Conservation (phyloP, 1,140 invertebrate species). For the Muscidifurax raptorellus region DNA sequence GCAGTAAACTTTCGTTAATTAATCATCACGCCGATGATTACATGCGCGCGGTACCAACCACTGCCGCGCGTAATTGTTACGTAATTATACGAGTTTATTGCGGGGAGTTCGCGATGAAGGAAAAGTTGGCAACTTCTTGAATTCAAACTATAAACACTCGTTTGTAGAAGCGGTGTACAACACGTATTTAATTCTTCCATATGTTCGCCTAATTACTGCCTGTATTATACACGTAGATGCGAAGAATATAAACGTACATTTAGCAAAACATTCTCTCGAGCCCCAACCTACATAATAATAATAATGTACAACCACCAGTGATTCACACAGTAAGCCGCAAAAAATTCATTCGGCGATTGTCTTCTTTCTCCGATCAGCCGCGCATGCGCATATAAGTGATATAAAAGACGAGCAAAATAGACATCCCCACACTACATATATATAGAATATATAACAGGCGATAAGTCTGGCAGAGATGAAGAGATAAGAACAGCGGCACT, state of each 20-base stretch:
- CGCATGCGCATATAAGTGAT: neutral
- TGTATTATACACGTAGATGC: no score
- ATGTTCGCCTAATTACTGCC: neutral
- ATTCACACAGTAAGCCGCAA: no score
- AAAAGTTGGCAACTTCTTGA: neutral
- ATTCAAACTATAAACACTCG: neutral
- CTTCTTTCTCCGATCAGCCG: no score
- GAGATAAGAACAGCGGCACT: slow-evolving; percentile 34
- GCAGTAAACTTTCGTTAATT: neutral
- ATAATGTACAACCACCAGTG: no score
- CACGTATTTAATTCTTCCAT: no score
- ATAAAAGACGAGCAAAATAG: neutral
- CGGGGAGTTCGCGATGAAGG: neutral
- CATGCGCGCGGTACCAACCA: neutral
- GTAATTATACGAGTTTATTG: neutral
- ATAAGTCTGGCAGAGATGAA: neutral
- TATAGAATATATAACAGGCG: neutral
- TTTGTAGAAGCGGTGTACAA: neutral
- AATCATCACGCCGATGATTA: neutral
- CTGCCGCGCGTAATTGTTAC: neutral
- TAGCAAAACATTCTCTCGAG: no score
- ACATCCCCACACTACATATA: no score
- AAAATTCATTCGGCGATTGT: no score
- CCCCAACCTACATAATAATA: no score
- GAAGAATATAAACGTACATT: no score